Percentiles rank a stretch among this genome's conserved stretches.
Conservation (phyloP, 2,888 invertebrate species). For the Dasypogon diadema region DNA sequence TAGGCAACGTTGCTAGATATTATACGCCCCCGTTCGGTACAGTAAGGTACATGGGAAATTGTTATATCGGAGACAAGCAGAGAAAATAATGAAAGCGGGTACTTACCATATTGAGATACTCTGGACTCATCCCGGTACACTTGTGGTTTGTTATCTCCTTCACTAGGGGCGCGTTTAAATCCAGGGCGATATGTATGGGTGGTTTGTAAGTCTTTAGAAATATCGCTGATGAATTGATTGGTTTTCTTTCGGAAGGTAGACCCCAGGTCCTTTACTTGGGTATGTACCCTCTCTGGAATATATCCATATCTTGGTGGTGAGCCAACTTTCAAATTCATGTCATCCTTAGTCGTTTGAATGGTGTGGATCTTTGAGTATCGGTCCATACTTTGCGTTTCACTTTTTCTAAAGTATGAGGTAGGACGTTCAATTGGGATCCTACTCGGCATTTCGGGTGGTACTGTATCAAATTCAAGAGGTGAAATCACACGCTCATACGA, state of each 20-base stretch:
- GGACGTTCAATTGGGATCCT: constrained; percentile 64
- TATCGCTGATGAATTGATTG: constrained; percentile 76
- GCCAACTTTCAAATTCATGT: constrained; percentile 70
- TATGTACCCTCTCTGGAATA: constrained; percentile 67
- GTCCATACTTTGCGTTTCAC: constrained; percentile 11
- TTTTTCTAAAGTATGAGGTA: constrained; percentile 50
- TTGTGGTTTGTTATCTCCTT: constrained; percentile 72
- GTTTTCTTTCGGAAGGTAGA: constrained; percentile 77
- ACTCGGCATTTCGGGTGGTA: constrained; percentile 69
- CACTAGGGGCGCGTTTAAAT: constrained; percentile 67
- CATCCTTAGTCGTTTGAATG: constrained; percentile 60
- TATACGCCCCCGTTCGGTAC: too few species aligned
- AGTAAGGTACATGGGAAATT: too few species aligned
- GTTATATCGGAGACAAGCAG: too few species aligned
- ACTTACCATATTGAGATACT: constrained; percentile 79
- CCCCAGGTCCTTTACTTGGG: constrained; percentile 77
- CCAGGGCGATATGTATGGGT: constrained; percentile 65
- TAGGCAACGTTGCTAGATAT: not conserved
- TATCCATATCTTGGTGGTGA: constrained; percentile 74
- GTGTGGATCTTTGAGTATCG: constrained; percentile 28
- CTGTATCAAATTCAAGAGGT: constrained; percentile 75
- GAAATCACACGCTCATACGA: constrained; percentile 71
- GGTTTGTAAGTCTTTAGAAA: constrained; percentile 73
- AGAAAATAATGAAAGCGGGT: not conserved
- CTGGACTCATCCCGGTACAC: constrained; percentile 79